These are phyloP conservation scores for Philaenus spumarius DNA, from an alignment of 1,140 invertebrate genomes.

Conservation along the genomic window DNA sequence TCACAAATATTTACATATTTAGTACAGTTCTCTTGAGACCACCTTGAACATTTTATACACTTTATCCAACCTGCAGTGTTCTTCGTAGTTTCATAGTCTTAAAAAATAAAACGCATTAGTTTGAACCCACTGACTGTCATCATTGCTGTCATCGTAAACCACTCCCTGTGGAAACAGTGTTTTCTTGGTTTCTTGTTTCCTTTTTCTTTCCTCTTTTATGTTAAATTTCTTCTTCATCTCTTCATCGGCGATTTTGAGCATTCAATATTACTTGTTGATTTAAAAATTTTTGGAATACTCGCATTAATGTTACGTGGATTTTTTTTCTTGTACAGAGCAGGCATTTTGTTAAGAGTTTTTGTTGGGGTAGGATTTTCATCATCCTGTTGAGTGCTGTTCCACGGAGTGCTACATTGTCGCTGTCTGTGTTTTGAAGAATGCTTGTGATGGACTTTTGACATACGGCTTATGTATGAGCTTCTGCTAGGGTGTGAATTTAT, in stretches of 20 bases:
- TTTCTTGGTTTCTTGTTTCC: not conserved
- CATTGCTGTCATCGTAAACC: too few species aligned
- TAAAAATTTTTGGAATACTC: not conserved
- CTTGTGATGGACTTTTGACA: not conserved
- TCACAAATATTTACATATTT: constrained; percentile 5
- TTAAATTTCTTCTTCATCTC: not conserved
- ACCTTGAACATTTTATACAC: constrained; percentile 5
- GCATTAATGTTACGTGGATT: not conserved
- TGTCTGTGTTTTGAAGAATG: too few species aligned
- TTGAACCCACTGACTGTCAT: not conserved
- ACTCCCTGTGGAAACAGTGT: too few species aligned
- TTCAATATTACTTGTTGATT: not conserved
- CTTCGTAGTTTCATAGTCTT: not conserved
- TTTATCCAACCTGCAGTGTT: constrained; percentile 9
- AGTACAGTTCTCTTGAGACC: constrained; percentile 15
- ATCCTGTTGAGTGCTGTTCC: too few species aligned
- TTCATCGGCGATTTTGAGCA: not conserved
- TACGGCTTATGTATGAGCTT: not conserved
- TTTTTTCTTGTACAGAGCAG: not conserved
- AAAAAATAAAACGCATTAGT: too few species aligned
- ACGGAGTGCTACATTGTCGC: too few species aligned
- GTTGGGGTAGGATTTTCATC: too few species aligned
- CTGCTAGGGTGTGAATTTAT: not conserved
- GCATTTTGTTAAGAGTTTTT: not conserved
- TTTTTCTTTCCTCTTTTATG: not conserved